phyloP scores from a whole-genome alignment of 2,113 vertebrate species.

The Mirounga angustirostris region DNA sequence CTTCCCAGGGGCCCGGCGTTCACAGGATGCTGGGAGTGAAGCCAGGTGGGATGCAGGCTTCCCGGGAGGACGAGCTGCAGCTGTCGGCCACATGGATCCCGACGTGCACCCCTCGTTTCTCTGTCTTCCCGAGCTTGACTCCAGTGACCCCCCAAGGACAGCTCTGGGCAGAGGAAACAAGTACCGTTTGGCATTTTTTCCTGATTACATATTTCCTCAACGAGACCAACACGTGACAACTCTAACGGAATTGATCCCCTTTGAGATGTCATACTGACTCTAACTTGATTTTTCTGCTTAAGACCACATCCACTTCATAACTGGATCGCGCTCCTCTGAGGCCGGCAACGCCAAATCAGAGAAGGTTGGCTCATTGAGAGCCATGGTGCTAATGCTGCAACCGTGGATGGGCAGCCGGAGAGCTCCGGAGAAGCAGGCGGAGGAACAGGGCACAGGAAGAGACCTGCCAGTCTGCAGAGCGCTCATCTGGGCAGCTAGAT shows the following conservation, averaged over 20 bases:
- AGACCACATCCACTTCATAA: background rate
- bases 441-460: background rate
- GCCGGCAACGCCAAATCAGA: background rate
- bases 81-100: background rate
- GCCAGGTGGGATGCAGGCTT: background rate
- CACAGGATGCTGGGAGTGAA: background rate
- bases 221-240: background rate
- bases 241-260: background rate
- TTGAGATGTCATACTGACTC: background rate
- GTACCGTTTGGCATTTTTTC: background rate
- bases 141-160: background rate
- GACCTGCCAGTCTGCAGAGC: background rate
- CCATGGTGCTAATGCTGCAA: background rate
- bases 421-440: background rate
- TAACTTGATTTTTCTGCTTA: background rate
- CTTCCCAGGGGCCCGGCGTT: background rate
- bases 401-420: background rate
- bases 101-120: background rate
- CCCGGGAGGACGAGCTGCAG: background rate
- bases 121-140: background rate
- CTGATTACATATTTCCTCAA: background rate
- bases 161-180: background rate
- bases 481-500: too few relatives aligned
- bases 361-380: too few relatives aligned
- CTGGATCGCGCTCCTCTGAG: background rate